phyloP scores from a whole-genome alignment of 2,113 vertebrate genomes.

The Piaya cayana region DNA sequence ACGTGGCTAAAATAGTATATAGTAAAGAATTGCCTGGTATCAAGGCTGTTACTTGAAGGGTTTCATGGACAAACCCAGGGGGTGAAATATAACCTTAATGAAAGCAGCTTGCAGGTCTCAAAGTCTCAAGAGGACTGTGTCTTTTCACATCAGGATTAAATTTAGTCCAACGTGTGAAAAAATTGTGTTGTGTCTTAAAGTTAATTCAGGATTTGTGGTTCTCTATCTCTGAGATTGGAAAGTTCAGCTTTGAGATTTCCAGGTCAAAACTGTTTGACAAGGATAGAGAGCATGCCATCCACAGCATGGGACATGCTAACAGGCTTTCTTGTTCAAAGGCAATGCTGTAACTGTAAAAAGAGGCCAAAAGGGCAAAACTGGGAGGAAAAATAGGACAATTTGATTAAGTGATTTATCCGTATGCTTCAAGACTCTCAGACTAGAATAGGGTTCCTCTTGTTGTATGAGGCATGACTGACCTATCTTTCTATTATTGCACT shows the following conservation, averaged over 20 bases:
- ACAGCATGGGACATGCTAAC: background rate
- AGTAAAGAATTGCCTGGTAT: background rate
- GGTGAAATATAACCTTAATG: background rate
- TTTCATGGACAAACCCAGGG: background rate
- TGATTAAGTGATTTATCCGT: background rate
- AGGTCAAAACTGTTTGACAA: slow-evolving; percentile 57
- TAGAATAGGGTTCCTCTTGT: background rate
- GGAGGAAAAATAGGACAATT: background rate
- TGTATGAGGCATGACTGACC: background rate
- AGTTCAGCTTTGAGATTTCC: slow-evolving; percentile 49
- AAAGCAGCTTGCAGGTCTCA: background rate
- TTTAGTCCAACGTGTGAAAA: background rate
- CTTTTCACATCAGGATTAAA: background rate
- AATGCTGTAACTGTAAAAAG: background rate
- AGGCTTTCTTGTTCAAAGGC: slow-evolving; percentile 31
- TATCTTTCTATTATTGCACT: background rate
- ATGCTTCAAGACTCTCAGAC: background rate
- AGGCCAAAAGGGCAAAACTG: slow-evolving; percentile 10
- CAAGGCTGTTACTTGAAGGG: background rate
- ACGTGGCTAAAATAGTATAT: background rate
- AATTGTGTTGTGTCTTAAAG: background rate
- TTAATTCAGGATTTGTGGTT: slow-evolving; percentile 21
- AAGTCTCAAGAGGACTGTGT: background rate
- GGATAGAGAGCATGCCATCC: slow-evolving; percentile 40
- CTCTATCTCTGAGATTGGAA: background rate